Base-by-base conservation (phyloP, 2,113 vertebrate genomes). In the Chloropsis cyanopogon region DNA sequence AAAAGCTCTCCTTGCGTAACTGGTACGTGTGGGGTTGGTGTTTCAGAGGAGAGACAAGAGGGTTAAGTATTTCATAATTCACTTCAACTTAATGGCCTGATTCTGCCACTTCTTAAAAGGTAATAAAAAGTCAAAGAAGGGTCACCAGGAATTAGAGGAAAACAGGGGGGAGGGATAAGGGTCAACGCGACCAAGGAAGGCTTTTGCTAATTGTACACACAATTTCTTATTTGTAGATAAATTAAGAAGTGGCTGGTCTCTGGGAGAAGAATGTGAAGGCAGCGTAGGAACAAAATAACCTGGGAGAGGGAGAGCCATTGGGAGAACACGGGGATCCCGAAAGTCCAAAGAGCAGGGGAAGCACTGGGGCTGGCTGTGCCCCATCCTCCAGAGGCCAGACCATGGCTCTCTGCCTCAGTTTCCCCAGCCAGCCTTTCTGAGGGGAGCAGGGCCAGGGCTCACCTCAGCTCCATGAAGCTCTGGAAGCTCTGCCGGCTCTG, bases 11-110 rank as follows among this genome's bases (percentile, higher is more conserved):
- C 2, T 3, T 7, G 20, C 0, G 0, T 54, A 63, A 78, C 46
- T 52, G n/a, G 39, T 71, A 10, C 7, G 47, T 12, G 33, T 59
- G 82, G 14, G 47, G 39, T 15, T 88, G 86, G 59, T 0, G 0
- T 42, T 92, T 47, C 72, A 18, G 39, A 71, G 4, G 12, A 52
- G 52, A 88, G 82, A 88, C 71, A 90, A 73, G 64, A 90, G 88
- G 73, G 92, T 95, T 94, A 92, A 97, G 80, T 86, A 92, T 93
- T 95, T 95, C 82, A 78, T 86, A 97, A 96, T 33, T 86, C 78
- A 80, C 50, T 95, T 86, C 72, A 88, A 86, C 86, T 71, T 93
- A 86, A 96, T 39, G 41, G 52, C 64, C 68, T 85, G 86, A 81
- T 92, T 79, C 85, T 83, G 31, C 80, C 83, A 84, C 85, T 95